Base-by-base conservation (phyloP, 23 tunicate genomes). In the Styela plicata region DNA sequence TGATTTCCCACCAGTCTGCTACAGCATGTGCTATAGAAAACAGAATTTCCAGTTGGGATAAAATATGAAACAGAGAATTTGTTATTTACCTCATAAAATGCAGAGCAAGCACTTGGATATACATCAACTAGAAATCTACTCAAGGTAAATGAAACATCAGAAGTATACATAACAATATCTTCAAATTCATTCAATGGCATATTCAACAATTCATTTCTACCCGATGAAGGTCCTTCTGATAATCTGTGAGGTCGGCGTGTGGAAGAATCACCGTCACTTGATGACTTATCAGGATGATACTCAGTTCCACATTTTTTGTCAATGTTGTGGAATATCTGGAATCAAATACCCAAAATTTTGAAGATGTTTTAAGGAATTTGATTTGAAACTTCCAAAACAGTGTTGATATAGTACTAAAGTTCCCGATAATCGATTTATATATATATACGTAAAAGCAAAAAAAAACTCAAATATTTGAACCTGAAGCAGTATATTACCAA, bases 61-160 rank as follows among this genome's bases (percentile, higher is more conserved):
- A n/a, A n/a, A n/a, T n/a, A n/a, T n/a, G n/a, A n/a, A n/a, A n/a
- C n/a, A n/a, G n/a, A n/a, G n/a, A n/a, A n/a, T n/a, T n/a, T n/a
- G n/a, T n/a, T n/a, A n/a, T 63, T 27, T 82, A 88, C 93, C 81
- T 83, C 80, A 78, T 36, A 88, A 75, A 90, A 90, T 22, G 33
- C 19, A 1, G 37, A 5, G 2, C 77, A 62, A 2, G 89, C 88
- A 20, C 34, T 24, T 30, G 85, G 74, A 69, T 65, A 90, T 3
- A 90, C 84, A 28, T 85, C 89, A 3, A 80, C 88, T 26, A 82
- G 32, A 65, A 90, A 90, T 7, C 79, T n/a, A 25, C 82, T 22
- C 19, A 90, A 52, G 2, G 96, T 90, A 21, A 28, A 35, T 13
- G 44, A 28, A 31, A 69, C 76, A 36, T 90, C 96, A 64, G 86